Evolutionary conservation across 2,113 vertebrate species (phyloP), one percentile per base, ranked within the genome.

Genomic region (Ammodytes dubius): DNA sequence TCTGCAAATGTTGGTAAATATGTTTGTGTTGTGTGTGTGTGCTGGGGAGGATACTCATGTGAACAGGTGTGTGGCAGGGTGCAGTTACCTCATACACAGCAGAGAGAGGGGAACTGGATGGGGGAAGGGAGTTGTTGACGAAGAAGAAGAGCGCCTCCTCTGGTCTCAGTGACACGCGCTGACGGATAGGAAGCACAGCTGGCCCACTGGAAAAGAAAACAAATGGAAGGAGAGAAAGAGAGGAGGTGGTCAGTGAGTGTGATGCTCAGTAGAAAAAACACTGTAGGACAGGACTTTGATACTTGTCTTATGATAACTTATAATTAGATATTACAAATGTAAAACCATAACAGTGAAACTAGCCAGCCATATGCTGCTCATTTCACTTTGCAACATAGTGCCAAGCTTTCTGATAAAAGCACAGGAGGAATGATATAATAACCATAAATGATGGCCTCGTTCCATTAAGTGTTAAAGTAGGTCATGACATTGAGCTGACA

Each of bases 131-230:
- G 82, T 99, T 99, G 95, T 98, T 98, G 88, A 99, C 97, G 0
- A 99, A 99, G 95, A 99, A 99, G 95, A 99, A 99, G 60, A 99
- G 96, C 0, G 98, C 98, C 77, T 99, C 98, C 81, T 99, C 98
- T 0, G 98, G 97, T 89, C 97, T 95, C 95, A 99, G 94, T 87
- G 97, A 97, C 84, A 99, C 96, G 56, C 98, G 94, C 95, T 99
- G 98, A 83, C 98, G 95, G 88, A 99, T 98, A 99, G 93, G 94
- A 99, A 99, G 90, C 97, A 99, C 94, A 99, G 96, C 5, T 99
- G 98, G 59, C 98, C 98, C 83, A 99, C 98, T 99, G 84, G 80
- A 54, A 82, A 70, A 17, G 6, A 5, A 19, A 57, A 53, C 39
- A 46, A 15, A 45, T 5, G 6, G 19, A 65, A 60, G 50, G 8